Evolutionary conservation across 2,888 invertebrate genomes (phyloP).

Genomic region (Noctua comes): DNA sequence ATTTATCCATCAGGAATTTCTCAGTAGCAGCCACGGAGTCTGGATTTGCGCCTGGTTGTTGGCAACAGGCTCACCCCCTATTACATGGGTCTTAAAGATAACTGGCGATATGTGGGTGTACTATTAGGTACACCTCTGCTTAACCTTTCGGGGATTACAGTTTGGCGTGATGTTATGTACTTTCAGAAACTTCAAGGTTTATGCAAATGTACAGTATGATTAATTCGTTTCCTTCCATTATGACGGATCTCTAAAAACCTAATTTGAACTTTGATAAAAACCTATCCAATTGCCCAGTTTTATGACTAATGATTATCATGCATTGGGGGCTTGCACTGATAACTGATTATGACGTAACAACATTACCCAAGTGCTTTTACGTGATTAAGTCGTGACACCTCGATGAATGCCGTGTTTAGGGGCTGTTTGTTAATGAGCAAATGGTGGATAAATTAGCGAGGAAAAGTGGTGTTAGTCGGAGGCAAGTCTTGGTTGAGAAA

Average conservation of each 20-base stretch:
- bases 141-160: too few relatives aligned
- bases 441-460: background rate
- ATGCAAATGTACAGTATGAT: background rate
- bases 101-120: too few relatives aligned
- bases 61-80: too few relatives aligned
- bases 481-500: background rate
- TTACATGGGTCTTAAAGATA: too few relatives aligned
- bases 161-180: too few relatives aligned
- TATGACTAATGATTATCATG: constrained; percentile 52
- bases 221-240: background rate
- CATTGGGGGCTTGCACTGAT: constrained; percentile 46
- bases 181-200: background rate
- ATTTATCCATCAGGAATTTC: too few relatives aligned
- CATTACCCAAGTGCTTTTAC: background rate
- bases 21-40: too few relatives aligned
- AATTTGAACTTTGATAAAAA: constrained; percentile 18
- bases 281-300: constrained; percentile 13
- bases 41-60: too few relatives aligned
- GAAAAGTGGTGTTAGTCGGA: background rate
- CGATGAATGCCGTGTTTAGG: background rate
- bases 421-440: background rate
- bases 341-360: background rate
- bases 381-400: constrained; percentile 8
- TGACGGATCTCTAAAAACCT: constrained; percentile 33
- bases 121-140: too few relatives aligned